Evolutionary conservation across 2,113 vertebrate species (phyloP).

Genomic region (Microcebus jonahi): DNA sequence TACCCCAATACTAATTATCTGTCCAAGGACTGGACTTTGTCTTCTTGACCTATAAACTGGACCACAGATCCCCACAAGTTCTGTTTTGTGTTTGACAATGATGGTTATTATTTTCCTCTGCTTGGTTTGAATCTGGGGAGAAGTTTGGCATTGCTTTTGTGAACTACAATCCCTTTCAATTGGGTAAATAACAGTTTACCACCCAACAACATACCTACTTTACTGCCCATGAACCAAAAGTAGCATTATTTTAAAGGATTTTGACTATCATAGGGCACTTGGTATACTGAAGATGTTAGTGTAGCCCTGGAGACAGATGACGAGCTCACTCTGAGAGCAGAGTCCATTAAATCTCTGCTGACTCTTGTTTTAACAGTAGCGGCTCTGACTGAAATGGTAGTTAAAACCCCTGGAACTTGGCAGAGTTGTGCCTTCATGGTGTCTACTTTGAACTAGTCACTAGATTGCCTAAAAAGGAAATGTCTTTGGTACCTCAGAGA

Average conservation of each 20-base stretch:
- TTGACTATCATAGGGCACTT: background rate
- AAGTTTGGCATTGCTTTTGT: background rate
- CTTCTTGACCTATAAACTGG: background rate
- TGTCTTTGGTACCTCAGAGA: background rate
- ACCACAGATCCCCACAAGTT: too few species aligned
- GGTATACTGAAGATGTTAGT: background rate
- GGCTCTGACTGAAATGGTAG: background rate
- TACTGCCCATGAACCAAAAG: background rate
- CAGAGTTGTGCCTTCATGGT: background rate
- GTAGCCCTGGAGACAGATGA: background rate
- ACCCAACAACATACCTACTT: background rate
- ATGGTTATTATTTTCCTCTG: background rate
- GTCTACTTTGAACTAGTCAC: background rate
- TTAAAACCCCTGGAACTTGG: background rate
- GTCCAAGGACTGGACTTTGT: background rate
- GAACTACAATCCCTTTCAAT: background rate
- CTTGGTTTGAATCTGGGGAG: background rate
- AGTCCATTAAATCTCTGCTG: background rate
- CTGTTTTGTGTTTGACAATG: background rate
- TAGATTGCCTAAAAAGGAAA: background rate
- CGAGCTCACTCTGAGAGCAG: background rate
- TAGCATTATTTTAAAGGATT: background rate
- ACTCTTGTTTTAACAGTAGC: background rate
- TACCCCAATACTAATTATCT: background rate
- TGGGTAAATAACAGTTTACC: background rate